Evolutionary conservation across 2,888 invertebrate species (phyloP), one percentile per base, ranked within the genome.

Genomic region (Volucella bombylans): DNA sequence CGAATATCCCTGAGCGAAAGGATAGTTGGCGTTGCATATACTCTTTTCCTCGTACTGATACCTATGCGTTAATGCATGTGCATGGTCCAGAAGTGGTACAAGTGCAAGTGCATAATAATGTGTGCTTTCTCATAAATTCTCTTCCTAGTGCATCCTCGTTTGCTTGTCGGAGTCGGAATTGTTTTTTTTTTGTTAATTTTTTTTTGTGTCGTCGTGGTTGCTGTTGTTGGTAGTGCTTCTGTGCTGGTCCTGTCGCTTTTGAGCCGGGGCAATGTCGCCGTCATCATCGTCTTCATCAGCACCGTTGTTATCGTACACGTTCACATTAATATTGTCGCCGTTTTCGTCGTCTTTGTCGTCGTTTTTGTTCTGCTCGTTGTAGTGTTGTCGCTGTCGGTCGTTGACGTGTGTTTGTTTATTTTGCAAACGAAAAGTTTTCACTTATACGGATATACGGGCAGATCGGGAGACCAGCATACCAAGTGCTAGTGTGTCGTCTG

Each of bases 91-190:
- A 81, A 85, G 85, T 85, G 85, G 85, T 61, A 85, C 85, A 85
- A 85, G 85, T 76, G 85, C 81, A 80, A 85, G 85, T 77, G 76
- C 85, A 72, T 85, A 76, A 80, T 81, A 85, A 81, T 81, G 85
- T 85, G 76, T 81, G 85, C 68, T 81, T 76, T 81, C 72, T 72
- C 76, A 81, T 85, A 85, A 81, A 59, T 76, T 77, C 50, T 68
- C 57, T 81, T 68, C 72, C 45, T 52, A 47, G 68, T 59, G 41
- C 57, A 78, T 82, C 73, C 68, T 78, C 62, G 73, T 83, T 83
- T 74, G 73, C 45, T 69, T 4, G 52, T 43, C 31, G 31, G 31
- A 31, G 6, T 31, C 6, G 31, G n/a, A n/a, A n/a, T n/a, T n/a
- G n/a, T n/a, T n/a, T 23, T 31, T 31, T 31, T 23, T 23, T 31